Conservation (phyloP, 2,888 invertebrate species). For the Dicyrtoma fusca region DNA sequence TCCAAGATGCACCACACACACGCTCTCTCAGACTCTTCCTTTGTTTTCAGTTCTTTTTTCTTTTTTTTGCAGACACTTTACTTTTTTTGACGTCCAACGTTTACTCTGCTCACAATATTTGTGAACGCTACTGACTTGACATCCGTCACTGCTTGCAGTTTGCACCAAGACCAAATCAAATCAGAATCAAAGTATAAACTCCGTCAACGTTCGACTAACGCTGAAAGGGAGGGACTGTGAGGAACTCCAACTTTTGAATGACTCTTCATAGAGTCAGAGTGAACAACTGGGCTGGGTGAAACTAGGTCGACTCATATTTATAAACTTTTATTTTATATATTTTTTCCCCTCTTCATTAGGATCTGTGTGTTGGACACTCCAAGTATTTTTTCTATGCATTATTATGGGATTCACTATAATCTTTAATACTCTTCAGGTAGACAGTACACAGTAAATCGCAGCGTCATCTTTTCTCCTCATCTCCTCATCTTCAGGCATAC, state of each 20-base stretch:
- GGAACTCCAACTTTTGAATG: constrained; percentile 1
- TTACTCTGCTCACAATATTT: no score
- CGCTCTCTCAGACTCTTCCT: no score
- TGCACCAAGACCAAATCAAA: no score
- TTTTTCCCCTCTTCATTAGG: constrained; percentile 4
- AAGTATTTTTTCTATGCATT: neutral
- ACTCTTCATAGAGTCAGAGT: neutral
- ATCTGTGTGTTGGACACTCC: neutral
- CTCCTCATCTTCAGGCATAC: neutral
- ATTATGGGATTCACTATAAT: neutral
- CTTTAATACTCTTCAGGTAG: neutral
- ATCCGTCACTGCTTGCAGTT: no score
- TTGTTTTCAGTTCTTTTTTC: no score
- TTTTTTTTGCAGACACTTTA: no score
- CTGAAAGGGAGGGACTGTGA: constrained; percentile 5
- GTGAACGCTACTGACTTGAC: no score
- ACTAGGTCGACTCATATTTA: constrained; percentile 32
- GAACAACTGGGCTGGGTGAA: constrained; percentile 14
- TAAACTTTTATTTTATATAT: constrained; percentile 18
- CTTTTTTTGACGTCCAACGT: no score
- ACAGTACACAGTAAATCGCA: no score
- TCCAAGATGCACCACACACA: constrained; percentile 1
- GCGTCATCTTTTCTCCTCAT: no score
- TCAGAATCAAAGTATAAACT: neutral
- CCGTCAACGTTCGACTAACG: constrained; percentile 2